Evolutionary conservation across 2,888 invertebrate species (phyloP).

Genomic region (Acrobasis consociella): DNA sequence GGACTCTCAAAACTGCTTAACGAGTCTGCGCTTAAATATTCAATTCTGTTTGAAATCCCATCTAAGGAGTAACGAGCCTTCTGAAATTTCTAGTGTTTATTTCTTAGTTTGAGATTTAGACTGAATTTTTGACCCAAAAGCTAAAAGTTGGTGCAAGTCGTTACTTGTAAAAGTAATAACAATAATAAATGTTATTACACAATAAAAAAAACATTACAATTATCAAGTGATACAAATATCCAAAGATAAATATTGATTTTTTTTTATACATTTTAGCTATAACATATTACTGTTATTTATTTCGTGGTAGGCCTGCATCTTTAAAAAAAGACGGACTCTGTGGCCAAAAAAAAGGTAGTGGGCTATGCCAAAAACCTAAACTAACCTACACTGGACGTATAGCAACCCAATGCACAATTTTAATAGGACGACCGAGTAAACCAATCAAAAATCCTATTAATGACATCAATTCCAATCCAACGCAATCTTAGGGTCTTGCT

Average conservation of each 20-base stretch:
- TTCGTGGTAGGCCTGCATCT: background rate
- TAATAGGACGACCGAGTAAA: background rate
- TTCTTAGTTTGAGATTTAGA: background rate
- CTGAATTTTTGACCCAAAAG: background rate
- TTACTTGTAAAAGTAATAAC: too few species aligned
- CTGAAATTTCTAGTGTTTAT: background rate
- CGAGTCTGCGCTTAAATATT: slow-evolving; percentile 8
- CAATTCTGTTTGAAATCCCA: slow-evolving; percentile 10
- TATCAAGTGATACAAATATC: too few species aligned
- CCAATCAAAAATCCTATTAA: background rate
- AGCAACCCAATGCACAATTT: background rate
- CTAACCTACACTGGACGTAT: too few species aligned
- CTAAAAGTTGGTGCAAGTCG: too few species aligned
- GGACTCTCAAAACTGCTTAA: background rate
- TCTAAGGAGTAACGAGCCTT: slow-evolving; percentile 1
- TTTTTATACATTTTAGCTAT: too few species aligned
- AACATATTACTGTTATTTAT: too few species aligned
- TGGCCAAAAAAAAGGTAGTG: too few species aligned
- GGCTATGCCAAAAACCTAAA: too few species aligned
- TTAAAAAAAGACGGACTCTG: too few species aligned
- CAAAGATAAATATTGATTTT: too few species aligned
- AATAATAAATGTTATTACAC: too few species aligned
- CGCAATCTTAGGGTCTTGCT: background rate
- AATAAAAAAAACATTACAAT: too few species aligned
- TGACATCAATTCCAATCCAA: background rate